A percentile compares a stretch with the other conserved stretches of the same genome.
These are phyloP conservation scores for Drosophila kanekoi DNA, from an alignment of 2,888 invertebrate genomes.

Conservation along the genomic window DNA sequence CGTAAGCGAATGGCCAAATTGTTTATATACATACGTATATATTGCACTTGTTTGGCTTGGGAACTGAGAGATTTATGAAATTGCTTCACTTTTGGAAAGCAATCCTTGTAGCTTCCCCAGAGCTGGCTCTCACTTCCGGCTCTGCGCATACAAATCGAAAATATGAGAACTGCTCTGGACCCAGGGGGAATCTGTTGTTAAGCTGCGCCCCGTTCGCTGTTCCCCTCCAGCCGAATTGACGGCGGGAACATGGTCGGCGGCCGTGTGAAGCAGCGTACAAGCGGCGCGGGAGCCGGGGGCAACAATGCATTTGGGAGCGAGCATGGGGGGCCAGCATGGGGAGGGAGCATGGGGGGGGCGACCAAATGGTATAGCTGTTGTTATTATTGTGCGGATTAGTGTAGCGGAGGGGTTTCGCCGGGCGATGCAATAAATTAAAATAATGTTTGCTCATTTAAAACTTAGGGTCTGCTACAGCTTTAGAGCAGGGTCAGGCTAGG, in stretches of 20 bases:
- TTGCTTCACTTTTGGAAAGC: constrained; percentile 5
- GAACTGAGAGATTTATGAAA: background rate
- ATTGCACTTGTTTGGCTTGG: constrained; percentile 13
- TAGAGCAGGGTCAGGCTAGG: background rate
- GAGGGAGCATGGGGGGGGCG: constrained; percentile 6
- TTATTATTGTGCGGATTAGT: constrained; percentile 50
- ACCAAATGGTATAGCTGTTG: constrained; percentile 38
- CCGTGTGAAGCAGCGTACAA: constrained; percentile 26
- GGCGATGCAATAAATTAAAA: constrained; percentile 70
- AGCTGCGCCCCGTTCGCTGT: constrained; percentile 26
- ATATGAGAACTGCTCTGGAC: constrained; percentile 43
- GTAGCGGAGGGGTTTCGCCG: constrained; percentile 31
- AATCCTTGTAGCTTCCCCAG: background rate
- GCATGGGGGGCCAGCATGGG: background rate
- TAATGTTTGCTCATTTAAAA: constrained; percentile 72
- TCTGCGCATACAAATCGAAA: constrained; percentile 39
- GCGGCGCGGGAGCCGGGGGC: constrained; percentile 15
- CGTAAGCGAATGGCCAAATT: no score
- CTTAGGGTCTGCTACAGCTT: constrained; percentile 45
- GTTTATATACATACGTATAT: background rate
- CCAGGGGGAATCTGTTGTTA: constrained; percentile 40
- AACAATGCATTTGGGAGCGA: constrained; percentile 28
- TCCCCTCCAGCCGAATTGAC: background rate
- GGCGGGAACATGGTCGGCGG: background rate
- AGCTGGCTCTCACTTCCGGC: background rate